These are phyloP conservation scores for Noctua fimbriata DNA, from an alignment of 2,888 invertebrate species.

Conservation along the genomic window DNA sequence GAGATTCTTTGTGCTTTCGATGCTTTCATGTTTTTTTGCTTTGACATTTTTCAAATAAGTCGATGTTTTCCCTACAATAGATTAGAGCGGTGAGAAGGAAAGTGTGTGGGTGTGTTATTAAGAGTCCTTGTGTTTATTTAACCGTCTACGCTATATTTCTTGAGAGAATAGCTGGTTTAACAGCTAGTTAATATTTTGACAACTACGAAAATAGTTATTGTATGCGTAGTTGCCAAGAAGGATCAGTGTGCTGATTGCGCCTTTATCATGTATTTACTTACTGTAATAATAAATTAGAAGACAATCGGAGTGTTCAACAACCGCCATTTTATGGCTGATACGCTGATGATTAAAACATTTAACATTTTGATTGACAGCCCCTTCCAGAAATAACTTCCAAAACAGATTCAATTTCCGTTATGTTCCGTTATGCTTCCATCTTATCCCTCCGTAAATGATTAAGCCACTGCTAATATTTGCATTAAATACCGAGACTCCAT, in stretches of 20 bases:
- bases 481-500: conserved; percentile 23
- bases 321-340: neutral
- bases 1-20: conserved; percentile 16
- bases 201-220: no score
- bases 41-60: conserved; percentile 16
- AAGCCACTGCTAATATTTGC: conserved; percentile 49
- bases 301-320: neutral
- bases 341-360: conserved; percentile 17
- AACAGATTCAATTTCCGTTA: conserved; percentile 48
- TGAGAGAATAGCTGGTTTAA: neutral
- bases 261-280: neutral
- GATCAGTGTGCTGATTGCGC: neutral
- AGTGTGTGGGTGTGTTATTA: neutral
- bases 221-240: neutral
- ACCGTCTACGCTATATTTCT: neutral
- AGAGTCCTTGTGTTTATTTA: neutral
- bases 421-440: conserved; percentile 21
- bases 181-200: neutral
- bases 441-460: conserved; percentile 25
- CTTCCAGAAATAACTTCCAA: conserved; percentile 33
- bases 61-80: neutral
- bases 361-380: conserved; percentile 24
- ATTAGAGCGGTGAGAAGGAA: neutral
- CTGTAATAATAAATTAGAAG: neutral
- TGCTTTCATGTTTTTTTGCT: conserved; percentile 28